phyloP scores from a whole-genome alignment of 2,888 invertebrate genomes.

The Drosophila vallismaia region DNA sequence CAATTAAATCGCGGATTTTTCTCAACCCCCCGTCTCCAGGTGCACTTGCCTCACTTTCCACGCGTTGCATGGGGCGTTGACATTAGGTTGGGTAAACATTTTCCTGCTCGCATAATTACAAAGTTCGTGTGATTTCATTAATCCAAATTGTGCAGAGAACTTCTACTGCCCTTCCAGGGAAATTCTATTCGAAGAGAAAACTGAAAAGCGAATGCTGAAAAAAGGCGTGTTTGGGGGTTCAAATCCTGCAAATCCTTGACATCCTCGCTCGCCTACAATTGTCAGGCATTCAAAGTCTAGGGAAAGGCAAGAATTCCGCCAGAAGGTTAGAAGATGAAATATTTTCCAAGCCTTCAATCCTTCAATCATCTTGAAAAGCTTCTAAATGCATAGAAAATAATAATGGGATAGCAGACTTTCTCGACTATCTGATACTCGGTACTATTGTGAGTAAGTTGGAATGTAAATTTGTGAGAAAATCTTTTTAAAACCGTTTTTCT shows the following conservation, averaged over 20 bases:
- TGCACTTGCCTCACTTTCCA: conserved; percentile 52
- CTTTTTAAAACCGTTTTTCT: too few relatives aligned
- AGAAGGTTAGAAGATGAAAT: conserved; percentile 4
- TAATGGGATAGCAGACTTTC: not conserved
- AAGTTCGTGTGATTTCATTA: conserved; percentile 12
- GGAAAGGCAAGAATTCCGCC: conserved; percentile 5
- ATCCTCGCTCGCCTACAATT: conserved; percentile 8
- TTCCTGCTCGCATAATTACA: conserved; percentile 35
- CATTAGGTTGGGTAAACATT: conserved; percentile 49
- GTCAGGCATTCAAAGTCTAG: conserved; percentile 10
- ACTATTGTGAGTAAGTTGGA: not conserved
- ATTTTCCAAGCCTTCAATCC: conserved; percentile 33
- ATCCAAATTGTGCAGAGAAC: conserved; percentile 1
- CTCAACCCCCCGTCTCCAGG: conserved; percentile 12
- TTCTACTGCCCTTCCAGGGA: not conserved
- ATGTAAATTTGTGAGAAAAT: too few relatives aligned
- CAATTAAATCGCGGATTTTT: conserved; percentile 16
- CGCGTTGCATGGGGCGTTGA: conserved; percentile 55
- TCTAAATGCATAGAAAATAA: not conserved
- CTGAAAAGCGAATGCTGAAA: not conserved
- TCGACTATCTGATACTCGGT: not conserved
- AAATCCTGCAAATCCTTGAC: not conserved
- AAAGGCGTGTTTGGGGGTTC: conserved; percentile 1
- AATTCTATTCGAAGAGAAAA: not conserved
- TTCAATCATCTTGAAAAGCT: conserved; percentile 15